Percentiles rank a stretch among this genome's conserved stretches.
Conservation (phyloP, 2,888 invertebrate species). For the Drosophila robusta region DNA sequence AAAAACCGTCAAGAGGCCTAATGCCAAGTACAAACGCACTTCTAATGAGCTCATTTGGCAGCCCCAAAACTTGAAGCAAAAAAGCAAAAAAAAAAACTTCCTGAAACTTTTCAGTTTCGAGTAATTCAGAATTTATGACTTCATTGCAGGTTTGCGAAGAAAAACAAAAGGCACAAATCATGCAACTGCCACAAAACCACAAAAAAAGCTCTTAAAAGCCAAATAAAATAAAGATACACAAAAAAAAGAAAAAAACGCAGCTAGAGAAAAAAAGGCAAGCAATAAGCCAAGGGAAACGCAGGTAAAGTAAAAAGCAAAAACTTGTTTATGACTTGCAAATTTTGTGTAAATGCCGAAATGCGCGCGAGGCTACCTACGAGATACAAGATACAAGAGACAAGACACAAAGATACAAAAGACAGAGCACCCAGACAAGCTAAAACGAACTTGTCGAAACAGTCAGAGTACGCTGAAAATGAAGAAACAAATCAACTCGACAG, state of each 20-base stretch:
- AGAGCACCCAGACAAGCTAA: neutral
- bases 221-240: slow-evolving; percentile 44
- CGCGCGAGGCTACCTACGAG: slow-evolving; percentile 32
- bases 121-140: slow-evolving; percentile 75
- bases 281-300: slow-evolving; percentile 38
- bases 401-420: slow-evolving; percentile 9
- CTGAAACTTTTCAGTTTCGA: slow-evolving; percentile 46
- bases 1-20: slow-evolving; percentile 13
- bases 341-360: slow-evolving; percentile 63
- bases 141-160: slow-evolving; percentile 52
- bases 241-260: slow-evolving; percentile 24
- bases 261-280: slow-evolving; percentile 12
- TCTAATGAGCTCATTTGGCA: slow-evolving; percentile 56
- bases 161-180: slow-evolving; percentile 49
- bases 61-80: slow-evolving; percentile 19
- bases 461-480: slow-evolving; percentile 29
- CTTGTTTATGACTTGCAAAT: slow-evolving; percentile 82
- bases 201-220: slow-evolving; percentile 23
- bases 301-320: slow-evolving; percentile 75
- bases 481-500: slow-evolving; percentile 59
- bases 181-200: slow-evolving; percentile 38
- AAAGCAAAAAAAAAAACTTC: slow-evolving; percentile 32
- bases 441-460: slow-evolving; percentile 57
- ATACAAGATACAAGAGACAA: slow-evolving; percentile 30
- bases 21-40: slow-evolving; percentile 36